Conservation (phyloP, 1,140 invertebrate species). For the Harlomillsia oculata region DNA sequence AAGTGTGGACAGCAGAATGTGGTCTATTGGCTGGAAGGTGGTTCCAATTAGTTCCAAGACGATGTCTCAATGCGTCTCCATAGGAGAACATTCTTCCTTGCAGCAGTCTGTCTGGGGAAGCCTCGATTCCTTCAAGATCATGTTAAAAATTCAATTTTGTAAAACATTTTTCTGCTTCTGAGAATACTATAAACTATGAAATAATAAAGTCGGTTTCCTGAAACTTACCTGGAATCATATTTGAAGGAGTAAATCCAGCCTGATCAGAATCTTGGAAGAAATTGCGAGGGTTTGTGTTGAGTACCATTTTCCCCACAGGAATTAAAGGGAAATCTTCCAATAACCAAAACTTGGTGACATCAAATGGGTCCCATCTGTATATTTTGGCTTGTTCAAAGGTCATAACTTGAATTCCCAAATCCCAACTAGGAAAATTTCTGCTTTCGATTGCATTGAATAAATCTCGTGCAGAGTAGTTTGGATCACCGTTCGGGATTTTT, state of each 20-base stretch:
- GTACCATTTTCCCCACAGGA: conserved; percentile 50
- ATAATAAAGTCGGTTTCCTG: no score
- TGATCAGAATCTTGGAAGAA: conserved; percentile 55
- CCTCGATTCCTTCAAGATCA: conserved; percentile 48
- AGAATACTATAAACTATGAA: conserved; percentile 76
- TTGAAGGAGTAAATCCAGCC: conserved; percentile 52
- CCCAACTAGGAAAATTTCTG: conserved; percentile 61
- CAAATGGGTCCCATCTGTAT: conserved; percentile 57
- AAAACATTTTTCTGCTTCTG: conserved; percentile 86
- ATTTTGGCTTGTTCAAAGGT: conserved; percentile 60
- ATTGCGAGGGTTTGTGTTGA: conserved; percentile 50
- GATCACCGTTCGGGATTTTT: conserved; percentile 52
- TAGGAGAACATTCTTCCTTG: conserved; percentile 85
- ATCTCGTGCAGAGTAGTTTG: conserved; percentile 62
- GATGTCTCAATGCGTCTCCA: conserved; percentile 83
- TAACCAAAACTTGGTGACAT: conserved; percentile 69
- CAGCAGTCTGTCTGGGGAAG: conserved; percentile 51
- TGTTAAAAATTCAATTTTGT: conserved; percentile 57
- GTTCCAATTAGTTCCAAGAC: conserved; percentile 81
- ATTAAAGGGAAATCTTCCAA: conserved; percentile 67
- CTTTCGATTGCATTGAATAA: conserved; percentile 62
- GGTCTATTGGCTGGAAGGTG: conserved; percentile 92
- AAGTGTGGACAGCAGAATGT: conserved; percentile 40
- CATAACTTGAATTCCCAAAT: conserved; percentile 58
- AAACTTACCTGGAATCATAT: conserved; percentile 64